phyloP scores from a whole-genome alignment of 2,888 invertebrate genomes.

The Erebia epiphron region DNA sequence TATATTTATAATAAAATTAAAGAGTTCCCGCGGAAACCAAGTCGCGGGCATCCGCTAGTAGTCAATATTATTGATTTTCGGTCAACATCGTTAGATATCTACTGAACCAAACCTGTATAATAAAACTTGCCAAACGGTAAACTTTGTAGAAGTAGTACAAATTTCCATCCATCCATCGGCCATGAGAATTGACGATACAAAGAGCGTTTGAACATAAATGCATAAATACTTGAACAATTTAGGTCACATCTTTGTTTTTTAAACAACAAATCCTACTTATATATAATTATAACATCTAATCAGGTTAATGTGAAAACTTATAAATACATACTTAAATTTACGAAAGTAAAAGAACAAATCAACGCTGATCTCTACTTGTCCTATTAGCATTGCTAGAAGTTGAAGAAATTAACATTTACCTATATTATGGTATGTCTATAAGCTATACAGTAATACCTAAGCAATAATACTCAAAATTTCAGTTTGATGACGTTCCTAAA shows the following conservation, averaged over 20 bases:
- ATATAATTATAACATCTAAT: neutral
- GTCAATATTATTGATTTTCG: neutral
- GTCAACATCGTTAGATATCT: neutral
- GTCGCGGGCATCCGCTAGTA: no score
- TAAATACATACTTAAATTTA: no score
- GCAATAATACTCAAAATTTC: no score
- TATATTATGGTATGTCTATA: no score
- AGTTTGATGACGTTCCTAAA: no score
- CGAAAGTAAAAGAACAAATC: no score
- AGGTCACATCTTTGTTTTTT: slow-evolving; percentile 14
- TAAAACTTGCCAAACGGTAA: slow-evolving; percentile 10
- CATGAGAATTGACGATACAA: slow-evolving; percentile 23
- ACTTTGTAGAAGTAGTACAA: slow-evolving; percentile 32
- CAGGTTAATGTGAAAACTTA: neutral
- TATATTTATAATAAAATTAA: no score
- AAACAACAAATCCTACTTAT: neutral
- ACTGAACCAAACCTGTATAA: slow-evolving; percentile 4
- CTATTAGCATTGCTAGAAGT: no score
- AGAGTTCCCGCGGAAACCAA: no score
- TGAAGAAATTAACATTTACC: no score
- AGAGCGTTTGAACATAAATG: neutral
- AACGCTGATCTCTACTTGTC: no score
- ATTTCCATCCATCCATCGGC: slow-evolving; percentile 28
- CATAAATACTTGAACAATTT: slow-evolving; percentile 12
- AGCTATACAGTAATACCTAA: no score